phyloP scores from a whole-genome alignment of 2,797 vertebrate genomes.

The Parambassis ranga region DNA sequence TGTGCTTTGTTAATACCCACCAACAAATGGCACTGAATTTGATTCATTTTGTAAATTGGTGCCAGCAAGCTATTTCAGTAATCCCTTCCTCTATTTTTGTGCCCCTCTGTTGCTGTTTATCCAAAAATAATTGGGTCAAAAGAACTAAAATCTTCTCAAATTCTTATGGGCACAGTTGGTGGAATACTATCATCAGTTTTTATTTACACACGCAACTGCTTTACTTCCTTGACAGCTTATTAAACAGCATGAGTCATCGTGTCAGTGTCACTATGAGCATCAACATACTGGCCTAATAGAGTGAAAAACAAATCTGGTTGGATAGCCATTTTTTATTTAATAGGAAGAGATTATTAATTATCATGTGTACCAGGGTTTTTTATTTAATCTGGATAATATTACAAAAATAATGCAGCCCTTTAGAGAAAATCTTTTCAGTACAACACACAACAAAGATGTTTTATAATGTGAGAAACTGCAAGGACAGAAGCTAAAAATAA shows the following conservation, averaged over 20 bases:
- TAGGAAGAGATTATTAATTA: background rate
- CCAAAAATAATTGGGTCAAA: slow-evolving; percentile 23
- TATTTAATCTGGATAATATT: background rate
- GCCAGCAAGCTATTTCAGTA: slow-evolving; percentile 11
- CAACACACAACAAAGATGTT: slow-evolving; percentile 28
- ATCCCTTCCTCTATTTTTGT: slow-evolving; percentile 16
- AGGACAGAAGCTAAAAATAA: slow-evolving; percentile 52
- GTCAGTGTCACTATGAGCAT: slow-evolving; percentile 13
- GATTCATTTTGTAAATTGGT: slow-evolving; percentile 19
- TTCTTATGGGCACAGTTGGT: background rate
- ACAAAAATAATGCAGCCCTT: background rate
- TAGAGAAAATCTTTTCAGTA: slow-evolving; percentile 14
- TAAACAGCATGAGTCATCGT: slow-evolving; percentile 30
- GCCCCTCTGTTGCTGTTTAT: slow-evolving; percentile 12
- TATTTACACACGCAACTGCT: background rate
- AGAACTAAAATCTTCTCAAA: slow-evolving; percentile 9
- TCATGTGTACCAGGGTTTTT: background rate
- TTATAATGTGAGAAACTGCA: slow-evolving; percentile 57
- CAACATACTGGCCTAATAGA: background rate
- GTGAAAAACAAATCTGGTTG: background rate
- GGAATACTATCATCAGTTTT: background rate
- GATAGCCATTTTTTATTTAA: background rate
- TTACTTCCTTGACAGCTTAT: slow-evolving; percentile 21
- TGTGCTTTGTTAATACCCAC: slow-evolving; percentile 1
- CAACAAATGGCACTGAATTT: slow-evolving; percentile 13